Evolutionary conservation across 2,113 vertebrate species (phyloP).

Genomic region (Vanacampus margaritifer): DNA sequence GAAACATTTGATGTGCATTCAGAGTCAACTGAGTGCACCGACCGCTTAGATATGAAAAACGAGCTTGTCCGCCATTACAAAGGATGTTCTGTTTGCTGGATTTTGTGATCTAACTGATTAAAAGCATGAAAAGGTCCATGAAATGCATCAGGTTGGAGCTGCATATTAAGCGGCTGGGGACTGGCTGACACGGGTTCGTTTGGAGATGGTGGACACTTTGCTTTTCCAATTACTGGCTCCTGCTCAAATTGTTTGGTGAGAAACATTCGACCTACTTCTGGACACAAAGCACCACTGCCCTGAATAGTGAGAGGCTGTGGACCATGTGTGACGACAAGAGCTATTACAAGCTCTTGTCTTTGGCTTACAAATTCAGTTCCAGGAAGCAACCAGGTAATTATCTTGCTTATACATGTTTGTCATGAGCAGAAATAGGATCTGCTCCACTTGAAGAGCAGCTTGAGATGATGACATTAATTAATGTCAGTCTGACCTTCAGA

Average conservation of each 20-base stretch:
- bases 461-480: conserved; percentile 45
- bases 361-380: conserved; percentile 48
- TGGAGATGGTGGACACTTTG: conserved; percentile 61
- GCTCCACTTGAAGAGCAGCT: conserved; percentile 22
- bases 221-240: conserved; percentile 72
- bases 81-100: conserved; percentile 50
- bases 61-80: conserved; percentile 36
- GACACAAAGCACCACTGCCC: conserved; percentile 69
- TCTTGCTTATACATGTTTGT: not conserved
- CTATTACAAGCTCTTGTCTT: conserved; percentile 58
- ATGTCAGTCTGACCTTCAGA: conserved; percentile 55
- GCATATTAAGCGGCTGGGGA: conserved; percentile 57
- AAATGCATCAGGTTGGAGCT: conserved; percentile 56
- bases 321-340: conserved; percentile 60
- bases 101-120: conserved; percentile 53
- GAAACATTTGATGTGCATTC: conserved; percentile 9
- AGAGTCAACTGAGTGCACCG: not conserved
- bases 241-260: conserved; percentile 72
- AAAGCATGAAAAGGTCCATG: conserved; percentile 62
- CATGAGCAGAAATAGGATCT: conserved; percentile 12
- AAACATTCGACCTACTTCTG: conserved; percentile 77
- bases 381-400: conserved; percentile 39
- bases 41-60: conserved; percentile 22
- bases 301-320: conserved; percentile 70
- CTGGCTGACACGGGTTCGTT: conserved; percentile 47